A percentile compares a stretch with the other conserved stretches of the same genome.
Evolutionary conservation across 2,888 invertebrate genomes (phyloP).

Genomic region (Lucinisca nassula): DNA sequence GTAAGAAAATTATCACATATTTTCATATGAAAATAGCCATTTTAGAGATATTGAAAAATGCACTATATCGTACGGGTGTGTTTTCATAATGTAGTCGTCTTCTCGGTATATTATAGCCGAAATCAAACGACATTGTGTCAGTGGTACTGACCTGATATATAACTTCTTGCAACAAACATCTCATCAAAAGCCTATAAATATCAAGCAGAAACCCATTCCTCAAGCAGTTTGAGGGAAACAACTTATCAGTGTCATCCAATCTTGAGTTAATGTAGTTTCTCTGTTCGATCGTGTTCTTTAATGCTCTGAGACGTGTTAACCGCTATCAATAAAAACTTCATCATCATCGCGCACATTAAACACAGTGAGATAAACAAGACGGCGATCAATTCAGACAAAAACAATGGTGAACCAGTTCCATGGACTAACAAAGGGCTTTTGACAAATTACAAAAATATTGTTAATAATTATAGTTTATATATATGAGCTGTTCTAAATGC

Average conservation of each 20-base stretch:
- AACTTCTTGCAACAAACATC: background rate
- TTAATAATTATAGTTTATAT: too few relatives aligned
- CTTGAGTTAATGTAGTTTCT: constrained; percentile 4
- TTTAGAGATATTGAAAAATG: too few relatives aligned
- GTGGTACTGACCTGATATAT: too few relatives aligned
- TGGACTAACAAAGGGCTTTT: too few relatives aligned
- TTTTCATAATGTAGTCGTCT: too few relatives aligned
- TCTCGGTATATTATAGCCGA: too few relatives aligned
- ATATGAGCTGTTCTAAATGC: too few relatives aligned
- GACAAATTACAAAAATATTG: too few relatives aligned
- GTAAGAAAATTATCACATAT: too few relatives aligned
- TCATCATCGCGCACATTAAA: background rate
- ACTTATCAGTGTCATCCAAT: background rate
- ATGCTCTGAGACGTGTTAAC: background rate
- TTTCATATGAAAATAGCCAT: too few relatives aligned
- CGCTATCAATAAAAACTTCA: background rate
- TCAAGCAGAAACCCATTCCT: background rate
- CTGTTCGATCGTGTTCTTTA: constrained; percentile 4
- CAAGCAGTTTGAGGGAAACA: background rate
- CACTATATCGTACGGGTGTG: too few relatives aligned
- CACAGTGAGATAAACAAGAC: background rate
- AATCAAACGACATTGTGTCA: too few relatives aligned
- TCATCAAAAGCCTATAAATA: background rate
- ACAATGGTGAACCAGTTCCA: background rate
- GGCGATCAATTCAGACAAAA: background rate